phyloP scores from a whole-genome alignment of 1,140 invertebrate genomes.

The Hestina assimilis region DNA sequence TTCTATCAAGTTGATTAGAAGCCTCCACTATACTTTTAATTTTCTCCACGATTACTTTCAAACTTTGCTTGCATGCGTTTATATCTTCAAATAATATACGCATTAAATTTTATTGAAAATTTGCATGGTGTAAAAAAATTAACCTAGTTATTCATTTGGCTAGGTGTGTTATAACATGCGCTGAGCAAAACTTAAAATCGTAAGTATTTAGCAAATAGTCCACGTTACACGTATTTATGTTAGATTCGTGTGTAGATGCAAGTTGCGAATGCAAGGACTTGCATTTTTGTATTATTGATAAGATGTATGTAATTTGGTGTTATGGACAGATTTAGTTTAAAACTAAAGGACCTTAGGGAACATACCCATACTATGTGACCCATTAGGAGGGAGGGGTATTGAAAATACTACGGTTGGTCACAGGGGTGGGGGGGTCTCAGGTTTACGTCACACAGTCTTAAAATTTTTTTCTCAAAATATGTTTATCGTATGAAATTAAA shows the following conservation, averaged over 20 bases:
- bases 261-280: conserved; percentile 6
- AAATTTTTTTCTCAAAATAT: too few species aligned
- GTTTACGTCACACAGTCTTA: too few species aligned
- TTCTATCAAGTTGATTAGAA: too few species aligned
- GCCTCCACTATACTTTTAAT: background rate
- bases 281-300: too few species aligned
- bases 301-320: too few species aligned
- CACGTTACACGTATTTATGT: background rate
- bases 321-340: too few species aligned
- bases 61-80: conserved; percentile 39
- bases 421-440: too few species aligned
- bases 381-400: too few species aligned
- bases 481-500: too few species aligned
- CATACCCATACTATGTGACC: too few species aligned
- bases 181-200: conserved; percentile 72
- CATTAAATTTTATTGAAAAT: conserved; percentile 20
- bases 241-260: conserved; percentile 2
- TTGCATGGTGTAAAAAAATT: conserved; percentile 60
- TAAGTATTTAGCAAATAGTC: conserved; percentile 51
- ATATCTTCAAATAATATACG: conserved; percentile 23
- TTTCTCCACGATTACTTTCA: background rate
- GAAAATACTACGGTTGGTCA: too few species aligned
- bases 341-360: too few species aligned
- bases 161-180: conserved; percentile 71
- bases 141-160: conserved; percentile 70